These are phyloP conservation scores for Caenorhabditis parvicauda DNA, from an alignment of 2,888 invertebrate species.

Conservation along the genomic window DNA sequence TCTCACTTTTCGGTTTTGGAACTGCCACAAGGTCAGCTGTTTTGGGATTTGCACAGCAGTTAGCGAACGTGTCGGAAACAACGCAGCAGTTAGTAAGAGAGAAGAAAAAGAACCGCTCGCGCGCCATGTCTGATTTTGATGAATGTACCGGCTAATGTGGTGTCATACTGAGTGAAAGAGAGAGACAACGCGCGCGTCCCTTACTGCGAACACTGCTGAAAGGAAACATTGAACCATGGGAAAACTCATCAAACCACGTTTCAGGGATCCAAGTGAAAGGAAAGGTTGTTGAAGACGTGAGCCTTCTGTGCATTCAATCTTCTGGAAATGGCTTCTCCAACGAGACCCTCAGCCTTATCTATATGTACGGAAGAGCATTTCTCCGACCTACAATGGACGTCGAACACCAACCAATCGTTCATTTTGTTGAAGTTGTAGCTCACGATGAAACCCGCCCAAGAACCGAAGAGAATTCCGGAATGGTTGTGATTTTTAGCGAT, in stretches of 20 bases:
- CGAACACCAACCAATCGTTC: slow-evolving; percentile 8
- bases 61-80: no score
- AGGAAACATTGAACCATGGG: no score
- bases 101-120: no score
- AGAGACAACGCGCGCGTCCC: no score
- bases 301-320: slow-evolving; percentile 17
- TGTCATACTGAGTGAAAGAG: no score
- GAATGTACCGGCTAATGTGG: no score
- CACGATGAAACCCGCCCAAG: no score
- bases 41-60: no score
- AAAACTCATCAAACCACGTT: slow-evolving; percentile 11
- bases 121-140: no score
- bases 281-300: slow-evolving; percentile 13
- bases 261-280: slow-evolving; percentile 4
- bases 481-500: slow-evolving; percentile 18
- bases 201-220: no score
- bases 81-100: no score
- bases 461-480: slow-evolving; percentile 10
- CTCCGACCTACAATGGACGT: slow-evolving; percentile 9
- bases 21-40: slow-evolving; percentile 17
- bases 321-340: slow-evolving; percentile 3
- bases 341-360: slow-evolving; percentile 7
- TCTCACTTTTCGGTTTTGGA: slow-evolving; percentile 27
- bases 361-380: slow-evolving; percentile 18
- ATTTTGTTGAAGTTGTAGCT: slow-evolving; percentile 24